phyloP scores from a whole-genome alignment of 2,797 vertebrate species.

The Discoglossus pictus region DNA sequence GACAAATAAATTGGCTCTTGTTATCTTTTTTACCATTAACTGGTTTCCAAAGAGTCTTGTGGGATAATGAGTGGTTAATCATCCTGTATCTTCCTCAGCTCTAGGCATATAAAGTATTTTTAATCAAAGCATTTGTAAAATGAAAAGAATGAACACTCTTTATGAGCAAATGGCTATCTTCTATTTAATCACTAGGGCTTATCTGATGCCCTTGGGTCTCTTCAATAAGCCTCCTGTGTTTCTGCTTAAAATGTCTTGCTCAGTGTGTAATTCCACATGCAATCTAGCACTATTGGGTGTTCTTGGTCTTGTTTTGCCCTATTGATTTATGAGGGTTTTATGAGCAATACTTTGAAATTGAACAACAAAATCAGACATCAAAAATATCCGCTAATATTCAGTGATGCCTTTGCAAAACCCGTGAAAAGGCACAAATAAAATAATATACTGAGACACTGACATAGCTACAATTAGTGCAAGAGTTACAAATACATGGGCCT shows the following conservation, averaged over 20 bases:
- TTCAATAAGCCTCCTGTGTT: slow-evolving; percentile 54
- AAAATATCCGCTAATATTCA: too few species aligned
- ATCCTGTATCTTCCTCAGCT: slow-evolving; percentile 55
- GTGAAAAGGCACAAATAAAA: too few species aligned
- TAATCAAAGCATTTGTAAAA: background rate
- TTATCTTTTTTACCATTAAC: slow-evolving; percentile 57
- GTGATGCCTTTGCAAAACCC: too few species aligned
- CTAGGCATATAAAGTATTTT: slow-evolving; percentile 41
- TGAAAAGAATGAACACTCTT: slow-evolving; percentile 17
- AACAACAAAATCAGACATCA: too few species aligned
- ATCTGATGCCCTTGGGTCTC: slow-evolving; percentile 51
- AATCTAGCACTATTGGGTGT: background rate
- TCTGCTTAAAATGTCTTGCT: slow-evolving; percentile 20
- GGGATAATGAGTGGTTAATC: slow-evolving; percentile 44
- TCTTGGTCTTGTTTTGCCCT: slow-evolving; percentile 2
- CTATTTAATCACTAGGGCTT: slow-evolving; percentile 46
- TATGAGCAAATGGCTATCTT: slow-evolving; percentile 50
- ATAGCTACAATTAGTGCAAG: too few species aligned
- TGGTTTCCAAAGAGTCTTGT: slow-evolving; percentile 58
- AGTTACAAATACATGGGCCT: too few species aligned
- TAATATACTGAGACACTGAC: too few species aligned
- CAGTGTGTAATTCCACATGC: slow-evolving; percentile 1
- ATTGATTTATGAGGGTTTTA: slow-evolving; percentile 17
- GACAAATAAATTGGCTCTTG: slow-evolving; percentile 67
- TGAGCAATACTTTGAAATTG: too few species aligned